Conservation (phyloP, 2,888 invertebrate genomes). For the Oxystoma pomonae region DNA sequence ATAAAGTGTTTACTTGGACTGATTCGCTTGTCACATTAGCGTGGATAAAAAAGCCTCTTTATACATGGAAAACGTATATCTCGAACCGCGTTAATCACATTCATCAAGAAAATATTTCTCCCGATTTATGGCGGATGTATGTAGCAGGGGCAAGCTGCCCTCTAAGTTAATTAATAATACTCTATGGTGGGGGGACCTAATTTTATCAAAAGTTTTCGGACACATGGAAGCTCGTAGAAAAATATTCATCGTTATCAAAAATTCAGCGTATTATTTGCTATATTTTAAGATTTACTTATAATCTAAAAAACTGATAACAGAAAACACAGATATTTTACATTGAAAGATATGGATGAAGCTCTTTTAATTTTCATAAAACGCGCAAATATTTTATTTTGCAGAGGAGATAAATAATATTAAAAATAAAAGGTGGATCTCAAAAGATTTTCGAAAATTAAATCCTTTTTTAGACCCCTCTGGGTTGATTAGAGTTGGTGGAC, state of each 20-base stretch:
- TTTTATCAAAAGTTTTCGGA: background rate
- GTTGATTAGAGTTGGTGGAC: background rate
- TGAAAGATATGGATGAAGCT: background rate
- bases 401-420: background rate
- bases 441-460: background rate
- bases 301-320: background rate
- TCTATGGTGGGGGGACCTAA: background rate
- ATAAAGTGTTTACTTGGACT: too few species aligned
- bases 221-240: background rate
- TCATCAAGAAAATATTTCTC: too few species aligned
- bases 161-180: too few species aligned
- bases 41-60: too few species aligned
- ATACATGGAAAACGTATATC: too few species aligned
- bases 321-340: background rate
- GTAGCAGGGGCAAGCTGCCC: too few species aligned
- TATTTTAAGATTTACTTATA: background rate
- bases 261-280: background rate
- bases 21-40: too few species aligned
- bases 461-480: background rate
- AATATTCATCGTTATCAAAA: background rate
- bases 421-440: background rate
- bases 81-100: too few species aligned
- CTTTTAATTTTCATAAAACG: background rate
- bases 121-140: too few species aligned
- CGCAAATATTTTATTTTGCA: background rate